A percentile compares a stretch with the other conserved stretches of the same genome.
phyloP scores from a whole-genome alignment of 2,113 vertebrate species.

The Lucifuga dentata region DNA sequence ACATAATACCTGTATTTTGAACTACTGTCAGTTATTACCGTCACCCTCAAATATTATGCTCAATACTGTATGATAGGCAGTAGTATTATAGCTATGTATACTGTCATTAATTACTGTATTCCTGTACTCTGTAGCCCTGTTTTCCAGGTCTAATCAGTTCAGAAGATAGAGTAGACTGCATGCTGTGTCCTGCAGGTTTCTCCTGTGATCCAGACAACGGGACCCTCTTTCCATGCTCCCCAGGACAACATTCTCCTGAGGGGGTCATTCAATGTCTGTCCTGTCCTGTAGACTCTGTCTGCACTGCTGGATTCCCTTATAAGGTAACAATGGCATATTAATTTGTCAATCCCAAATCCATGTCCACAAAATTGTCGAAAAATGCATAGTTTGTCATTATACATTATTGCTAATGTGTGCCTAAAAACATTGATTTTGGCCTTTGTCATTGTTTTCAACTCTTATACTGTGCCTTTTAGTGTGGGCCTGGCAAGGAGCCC shows the following conservation, averaged over 20 bases:
- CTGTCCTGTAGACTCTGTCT: conserved; percentile 83
- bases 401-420: too few species aligned
- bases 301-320: conserved; percentile 77
- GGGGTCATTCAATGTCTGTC: conserved; percentile 81
- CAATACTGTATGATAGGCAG: not conserved
- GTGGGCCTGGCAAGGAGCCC: conserved; percentile 82
- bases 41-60: not conserved
- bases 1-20: too few species aligned
- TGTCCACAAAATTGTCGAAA: not conserved
- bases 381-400: too few species aligned
- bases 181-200: conserved; percentile 85
- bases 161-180: conserved; percentile 83
- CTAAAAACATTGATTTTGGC: too few species aligned
- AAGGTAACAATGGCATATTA: conserved; percentile 69
- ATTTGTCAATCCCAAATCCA: not conserved
- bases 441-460: not conserved
- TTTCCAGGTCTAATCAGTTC: conserved; percentile 84
- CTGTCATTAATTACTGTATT: not conserved
- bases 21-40: too few species aligned
- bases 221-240: conserved; percentile 74
- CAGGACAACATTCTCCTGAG: conserved; percentile 84
- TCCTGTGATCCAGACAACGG: conserved; percentile 79
- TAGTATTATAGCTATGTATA: not conserved
- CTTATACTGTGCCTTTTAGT: conserved; percentile 49
- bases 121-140: conserved; percentile 80